These are phyloP conservation scores for Sminthopsis crassicaudata DNA, from an alignment of 2,113 vertebrate species.

Conservation along the genomic window DNA sequence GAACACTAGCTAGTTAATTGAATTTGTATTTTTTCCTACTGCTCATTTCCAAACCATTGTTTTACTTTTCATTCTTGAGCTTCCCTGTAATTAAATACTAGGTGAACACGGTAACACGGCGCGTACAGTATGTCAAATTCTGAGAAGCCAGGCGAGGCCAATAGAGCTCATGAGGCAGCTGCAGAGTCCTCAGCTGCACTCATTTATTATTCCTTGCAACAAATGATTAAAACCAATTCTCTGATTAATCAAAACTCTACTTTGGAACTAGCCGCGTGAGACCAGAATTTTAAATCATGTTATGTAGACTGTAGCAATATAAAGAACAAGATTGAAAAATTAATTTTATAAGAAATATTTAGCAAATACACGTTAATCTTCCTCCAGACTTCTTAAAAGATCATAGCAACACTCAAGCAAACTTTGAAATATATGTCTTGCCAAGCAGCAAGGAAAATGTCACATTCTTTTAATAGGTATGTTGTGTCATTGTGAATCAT, in stretches of 20 bases:
- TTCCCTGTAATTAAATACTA: slow-evolving; percentile 73
- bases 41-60: slow-evolving; percentile 68
- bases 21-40: slow-evolving; percentile 62
- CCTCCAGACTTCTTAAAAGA: slow-evolving; percentile 64
- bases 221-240: slow-evolving; percentile 84
- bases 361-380: slow-evolving; percentile 78
- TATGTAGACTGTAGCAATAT: slow-evolving; percentile 20
- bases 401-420: slow-evolving; percentile 50
- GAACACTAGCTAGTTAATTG: slow-evolving; percentile 68
- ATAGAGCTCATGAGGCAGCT: slow-evolving; percentile 60
- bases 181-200: slow-evolving; percentile 63
- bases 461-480: slow-evolving; percentile 21
- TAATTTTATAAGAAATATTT: slow-evolving; percentile 82
- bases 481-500: not conserved
- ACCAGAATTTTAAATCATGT: slow-evolving; percentile 81
- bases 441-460: slow-evolving; percentile 45
- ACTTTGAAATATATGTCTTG: slow-evolving; percentile 51
- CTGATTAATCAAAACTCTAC: slow-evolving; percentile 82
- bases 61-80: slow-evolving; percentile 69
- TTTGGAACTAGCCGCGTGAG: slow-evolving; percentile 75
- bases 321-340: slow-evolving; percentile 73
- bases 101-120: slow-evolving; percentile 49
- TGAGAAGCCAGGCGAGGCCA: slow-evolving; percentile 62
- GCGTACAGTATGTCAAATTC: slow-evolving; percentile 38
- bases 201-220: slow-evolving; percentile 82